Base-by-base conservation (phyloP, 1,140 invertebrate genomes). In the Batillaria attramentaria region DNA sequence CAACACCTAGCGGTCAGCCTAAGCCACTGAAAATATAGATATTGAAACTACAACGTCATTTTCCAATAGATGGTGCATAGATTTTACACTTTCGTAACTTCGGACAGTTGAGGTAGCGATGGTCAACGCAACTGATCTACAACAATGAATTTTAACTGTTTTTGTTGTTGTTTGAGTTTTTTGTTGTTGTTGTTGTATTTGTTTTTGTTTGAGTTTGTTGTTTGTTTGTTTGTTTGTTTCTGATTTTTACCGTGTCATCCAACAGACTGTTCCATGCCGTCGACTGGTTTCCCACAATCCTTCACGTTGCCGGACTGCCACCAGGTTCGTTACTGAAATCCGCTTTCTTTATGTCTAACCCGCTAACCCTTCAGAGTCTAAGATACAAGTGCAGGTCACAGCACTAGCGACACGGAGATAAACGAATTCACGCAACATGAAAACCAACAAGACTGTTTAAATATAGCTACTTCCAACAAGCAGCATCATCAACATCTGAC, bases 231-330 rank as follows among this genome's bases (percentile, higher is more conserved):
- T 70, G 10, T 42, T 3, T 41, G 39, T 3, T 2, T 42, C 1
- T 39, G 42, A 41, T 1, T 42, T 70, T 24, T 16, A 41, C 16
- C 4, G n/a, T n/a, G n/a, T n/a, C 39, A 5, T n/a, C n/a, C n/a
- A n/a, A n/a, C 65, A 77, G 74, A 28, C 35, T 77, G 24, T 46
- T 77, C 41, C 74, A 77, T 46, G 74, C 39, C 16, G 74, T 77
- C 0, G 74, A 77, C 31, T 77, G 74, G 74, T 28, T 77, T 18
- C 74, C 74, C 1, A 77, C 74, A 16, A 43, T 77, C 13, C 37
- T 43, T 18, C 60, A 68, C 37, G 57, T 68, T 41, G 74, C 74
- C 28, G 74, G 74, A 6, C n/a, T n/a, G 60, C 60, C 28, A 16
- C 74, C 16, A 28, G 20, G 18, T 28, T 16, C 33, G 1, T 37